Evolutionary conservation across 2,888 invertebrate genomes (phyloP).

Genomic region (Catocala fraxini): DNA sequence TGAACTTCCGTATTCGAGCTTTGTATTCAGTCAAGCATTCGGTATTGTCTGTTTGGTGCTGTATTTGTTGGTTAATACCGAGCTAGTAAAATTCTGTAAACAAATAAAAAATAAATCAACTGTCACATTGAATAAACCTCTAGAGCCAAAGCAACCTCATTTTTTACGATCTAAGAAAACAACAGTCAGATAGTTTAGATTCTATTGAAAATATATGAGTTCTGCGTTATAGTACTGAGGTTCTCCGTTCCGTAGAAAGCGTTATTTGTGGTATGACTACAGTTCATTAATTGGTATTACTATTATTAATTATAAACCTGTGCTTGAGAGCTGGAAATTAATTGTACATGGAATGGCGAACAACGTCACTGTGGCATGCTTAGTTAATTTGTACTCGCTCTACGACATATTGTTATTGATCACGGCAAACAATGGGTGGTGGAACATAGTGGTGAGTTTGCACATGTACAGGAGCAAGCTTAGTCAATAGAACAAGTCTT

Average conservation of each 20-base stretch:
- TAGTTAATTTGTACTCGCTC: conserved; percentile 21
- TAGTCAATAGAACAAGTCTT: no score
- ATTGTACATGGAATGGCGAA: conserved; percentile 12
- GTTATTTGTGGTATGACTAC: no score
- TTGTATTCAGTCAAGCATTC: conserved; percentile 1
- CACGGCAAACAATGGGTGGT: conserved; percentile 15
- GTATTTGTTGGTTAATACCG: not conserved
- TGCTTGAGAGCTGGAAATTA: conserved; percentile 2
- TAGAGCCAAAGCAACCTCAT: not conserved
- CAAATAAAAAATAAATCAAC: not conserved
- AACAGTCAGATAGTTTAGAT: not conserved
- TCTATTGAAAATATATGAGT: conserved; percentile 1
- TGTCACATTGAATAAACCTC: conserved; percentile 7
- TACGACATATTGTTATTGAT: conserved; percentile 20
- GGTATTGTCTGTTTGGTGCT: not conserved
- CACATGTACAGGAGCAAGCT: no score
- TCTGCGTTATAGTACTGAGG: no score
- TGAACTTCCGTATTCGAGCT: not conserved
- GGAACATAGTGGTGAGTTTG: not conserved
- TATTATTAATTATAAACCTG: conserved; percentile 5
- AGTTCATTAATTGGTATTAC: not conserved
- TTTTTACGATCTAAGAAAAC: conserved; percentile 10
- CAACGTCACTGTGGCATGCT: conserved; percentile 13
- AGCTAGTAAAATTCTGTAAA: not conserved
- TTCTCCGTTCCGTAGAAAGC: no score